Conservation (phyloP, 2,113 vertebrate genomes). For the Nibea albiflora region DNA sequence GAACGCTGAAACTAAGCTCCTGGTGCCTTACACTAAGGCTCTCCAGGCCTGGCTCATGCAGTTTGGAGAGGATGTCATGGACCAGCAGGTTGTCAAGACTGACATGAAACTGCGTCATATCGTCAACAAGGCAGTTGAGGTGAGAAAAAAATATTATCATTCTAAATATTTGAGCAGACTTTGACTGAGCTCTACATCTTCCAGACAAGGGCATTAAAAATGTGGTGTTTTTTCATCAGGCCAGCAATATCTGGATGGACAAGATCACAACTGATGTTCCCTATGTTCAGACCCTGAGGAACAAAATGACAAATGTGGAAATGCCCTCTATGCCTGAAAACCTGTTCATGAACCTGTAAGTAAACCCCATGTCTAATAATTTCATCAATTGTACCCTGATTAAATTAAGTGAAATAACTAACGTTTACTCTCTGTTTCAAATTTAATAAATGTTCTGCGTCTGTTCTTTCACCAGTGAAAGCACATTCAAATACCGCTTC, state of each 20-base stretch:
- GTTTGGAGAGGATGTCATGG: slow-evolving; percentile 80
- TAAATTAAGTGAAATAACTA: not conserved
- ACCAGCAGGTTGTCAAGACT: slow-evolving; percentile 87
- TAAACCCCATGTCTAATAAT: slow-evolving; percentile 2
- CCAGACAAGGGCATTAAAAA: not conserved
- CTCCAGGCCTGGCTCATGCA: slow-evolving; percentile 72
- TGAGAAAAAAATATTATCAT: slow-evolving; percentile 63
- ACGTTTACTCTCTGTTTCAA: not conserved
- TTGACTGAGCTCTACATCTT: not conserved
- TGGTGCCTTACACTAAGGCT: slow-evolving; percentile 71
- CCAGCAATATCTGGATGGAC: slow-evolving; percentile 87
- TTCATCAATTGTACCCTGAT: not conserved
- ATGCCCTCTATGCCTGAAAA: slow-evolving; percentile 88
- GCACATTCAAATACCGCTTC: slow-evolving; percentile 84
- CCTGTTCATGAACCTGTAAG: slow-evolving; percentile 91
- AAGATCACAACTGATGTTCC: slow-evolving; percentile 82
- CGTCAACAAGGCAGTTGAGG: slow-evolving; percentile 86
- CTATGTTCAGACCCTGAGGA: slow-evolving; percentile 81
- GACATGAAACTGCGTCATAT: slow-evolving; percentile 91
- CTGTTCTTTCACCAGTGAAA: slow-evolving; percentile 84
- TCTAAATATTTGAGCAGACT: not conserved
- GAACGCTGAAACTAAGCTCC: slow-evolving; percentile 83
- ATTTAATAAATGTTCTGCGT: slow-evolving; percentile 24
- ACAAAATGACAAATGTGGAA: slow-evolving; percentile 78
- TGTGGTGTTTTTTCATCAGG: slow-evolving; percentile 74